Evolutionary conservation across 2,113 vertebrate genomes (phyloP).

Genomic region (Dunckerocampus dactyliophorus): DNA sequence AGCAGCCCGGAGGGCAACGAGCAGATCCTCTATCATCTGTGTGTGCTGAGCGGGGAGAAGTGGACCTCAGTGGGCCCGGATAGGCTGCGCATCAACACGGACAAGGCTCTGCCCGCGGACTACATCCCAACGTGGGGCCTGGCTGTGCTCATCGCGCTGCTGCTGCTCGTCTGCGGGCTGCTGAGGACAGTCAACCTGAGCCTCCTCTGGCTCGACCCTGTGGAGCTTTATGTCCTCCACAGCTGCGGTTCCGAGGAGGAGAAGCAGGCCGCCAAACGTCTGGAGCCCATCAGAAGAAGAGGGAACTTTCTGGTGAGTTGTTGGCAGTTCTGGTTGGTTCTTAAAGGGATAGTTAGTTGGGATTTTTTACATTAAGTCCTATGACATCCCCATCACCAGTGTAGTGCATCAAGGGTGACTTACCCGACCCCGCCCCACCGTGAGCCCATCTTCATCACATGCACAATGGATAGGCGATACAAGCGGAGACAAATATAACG

Average conservation of each 20-base stretch:
- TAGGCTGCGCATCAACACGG: slow-evolving; percentile 50
- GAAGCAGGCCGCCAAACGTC: slow-evolving; percentile 76
- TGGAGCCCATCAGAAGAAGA: slow-evolving; percentile 80
- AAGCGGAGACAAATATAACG: too few relatives aligned
- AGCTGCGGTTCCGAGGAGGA: slow-evolving; percentile 84
- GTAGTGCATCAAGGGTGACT: too few relatives aligned
- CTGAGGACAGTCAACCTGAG: slow-evolving; percentile 80
- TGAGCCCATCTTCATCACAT: too few relatives aligned
- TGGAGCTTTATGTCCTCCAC: slow-evolving; percentile 83
- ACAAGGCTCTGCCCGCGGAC: slow-evolving; percentile 29
- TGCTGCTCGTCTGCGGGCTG: slow-evolving; percentile 71
- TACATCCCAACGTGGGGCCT: slow-evolving; percentile 73
- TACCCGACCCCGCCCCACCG: too few relatives aligned
- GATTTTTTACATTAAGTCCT: too few relatives aligned
- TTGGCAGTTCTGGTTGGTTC: not conserved
- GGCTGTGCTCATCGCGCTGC: slow-evolving; percentile 67
- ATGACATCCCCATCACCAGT: too few relatives aligned
- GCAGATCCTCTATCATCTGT: slow-evolving; percentile 63
- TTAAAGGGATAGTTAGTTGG: too few relatives aligned
- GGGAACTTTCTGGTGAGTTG: slow-evolving; percentile 76
- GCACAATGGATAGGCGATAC: too few relatives aligned
- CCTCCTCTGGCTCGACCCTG: slow-evolving; percentile 78
- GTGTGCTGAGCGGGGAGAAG: slow-evolving; percentile 45
- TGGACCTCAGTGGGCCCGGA: slow-evolving; percentile 67
- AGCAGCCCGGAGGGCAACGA: not conserved